A percentile compares a stretch with the other conserved stretches of the same genome.
Evolutionary conservation across 2,797 vertebrate genomes (phyloP).

Genomic region (Trachops cirrhosus): DNA sequence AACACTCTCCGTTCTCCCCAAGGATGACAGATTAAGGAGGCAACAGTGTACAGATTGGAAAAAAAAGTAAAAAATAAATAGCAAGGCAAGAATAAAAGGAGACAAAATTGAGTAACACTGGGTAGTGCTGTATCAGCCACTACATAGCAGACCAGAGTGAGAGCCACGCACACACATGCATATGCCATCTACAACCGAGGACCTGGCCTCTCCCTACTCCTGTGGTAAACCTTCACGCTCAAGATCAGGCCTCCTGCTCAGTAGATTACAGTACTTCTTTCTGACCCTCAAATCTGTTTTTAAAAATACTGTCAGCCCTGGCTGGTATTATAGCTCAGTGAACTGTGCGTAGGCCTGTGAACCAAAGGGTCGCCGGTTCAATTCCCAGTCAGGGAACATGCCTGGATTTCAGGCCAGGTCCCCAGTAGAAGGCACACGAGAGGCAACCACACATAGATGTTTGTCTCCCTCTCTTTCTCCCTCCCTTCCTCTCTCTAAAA

Average conservation of each 20-base stretch:
- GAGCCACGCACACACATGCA: accelerated
- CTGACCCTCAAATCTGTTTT: neutral
- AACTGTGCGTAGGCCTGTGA: too few relatives aligned
- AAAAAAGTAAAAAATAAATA: neutral
- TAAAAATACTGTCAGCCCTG: neutral
- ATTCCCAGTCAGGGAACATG: too few relatives aligned
- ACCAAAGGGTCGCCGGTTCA: too few relatives aligned
- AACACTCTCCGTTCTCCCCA: neutral
- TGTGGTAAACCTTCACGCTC: neutral
- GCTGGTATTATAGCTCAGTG: too few relatives aligned
- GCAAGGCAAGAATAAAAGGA: neutral
- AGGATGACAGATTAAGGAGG: neutral
- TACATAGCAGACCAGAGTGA: neutral
- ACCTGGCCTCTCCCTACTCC: neutral
- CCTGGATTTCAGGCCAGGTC: too few relatives aligned
- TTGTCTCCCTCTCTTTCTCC: too few relatives aligned
- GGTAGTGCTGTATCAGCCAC: neutral
- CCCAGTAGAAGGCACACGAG: too few relatives aligned
- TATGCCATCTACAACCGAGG: neutral
- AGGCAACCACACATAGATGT: too few relatives aligned
- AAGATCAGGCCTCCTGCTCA: neutral
- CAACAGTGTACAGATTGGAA: neutral
- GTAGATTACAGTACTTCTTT: neutral
- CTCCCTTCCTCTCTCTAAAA: too few relatives aligned
- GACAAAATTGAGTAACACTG: neutral